A percentile compares a stretch with the other conserved stretches of the same genome.
Evolutionary conservation across 2,113 vertebrate genomes (phyloP).

Genomic region (Brienomyrus brachyistius): DNA sequence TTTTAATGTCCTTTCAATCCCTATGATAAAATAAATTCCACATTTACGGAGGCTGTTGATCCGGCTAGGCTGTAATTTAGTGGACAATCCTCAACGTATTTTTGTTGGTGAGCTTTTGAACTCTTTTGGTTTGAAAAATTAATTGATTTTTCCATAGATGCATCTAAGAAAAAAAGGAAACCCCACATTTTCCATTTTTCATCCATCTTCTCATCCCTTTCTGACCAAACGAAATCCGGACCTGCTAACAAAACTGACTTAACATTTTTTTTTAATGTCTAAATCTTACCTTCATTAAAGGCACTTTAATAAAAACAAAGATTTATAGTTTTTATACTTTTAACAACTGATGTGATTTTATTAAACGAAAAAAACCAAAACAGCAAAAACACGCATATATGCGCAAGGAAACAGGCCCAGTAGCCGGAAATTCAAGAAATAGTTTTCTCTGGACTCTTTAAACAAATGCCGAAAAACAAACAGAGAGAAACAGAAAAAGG

Average conservation of each 20-base stretch:
- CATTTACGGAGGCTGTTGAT: slow-evolving; percentile 1
- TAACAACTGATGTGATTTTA: not conserved
- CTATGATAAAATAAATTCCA: slow-evolving; percentile 10
- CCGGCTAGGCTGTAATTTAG: slow-evolving; percentile 5
- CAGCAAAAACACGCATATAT: not conserved
- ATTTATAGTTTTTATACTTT: not conserved
- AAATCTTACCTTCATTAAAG: not conserved
- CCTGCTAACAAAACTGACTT: not conserved
- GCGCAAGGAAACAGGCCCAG: slow-evolving; percentile 32
- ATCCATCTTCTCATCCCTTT: not conserved
- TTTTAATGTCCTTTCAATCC: slow-evolving; percentile 2
- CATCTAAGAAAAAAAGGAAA: not conserved
- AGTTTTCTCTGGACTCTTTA: slow-evolving; percentile 23
- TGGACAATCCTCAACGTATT: not conserved
- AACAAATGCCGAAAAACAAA: slow-evolving; percentile 29
- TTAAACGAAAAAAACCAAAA: not conserved
- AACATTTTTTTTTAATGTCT: not conserved
- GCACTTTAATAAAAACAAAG: not conserved
- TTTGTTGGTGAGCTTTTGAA: not conserved
- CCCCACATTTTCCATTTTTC: not conserved
- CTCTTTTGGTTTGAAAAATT: slow-evolving; percentile 2
- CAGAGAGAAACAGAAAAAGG: slow-evolving; percentile 40
- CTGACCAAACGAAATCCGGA: not conserved
- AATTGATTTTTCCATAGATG: slow-evolving; percentile 8
- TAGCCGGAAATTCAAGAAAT: slow-evolving; percentile 37